Evolutionary conservation across 2,888 invertebrate genomes (phyloP), one percentile per base, ranked within the genome.

Genomic region (Euspilapteryx auroguttella): DNA sequence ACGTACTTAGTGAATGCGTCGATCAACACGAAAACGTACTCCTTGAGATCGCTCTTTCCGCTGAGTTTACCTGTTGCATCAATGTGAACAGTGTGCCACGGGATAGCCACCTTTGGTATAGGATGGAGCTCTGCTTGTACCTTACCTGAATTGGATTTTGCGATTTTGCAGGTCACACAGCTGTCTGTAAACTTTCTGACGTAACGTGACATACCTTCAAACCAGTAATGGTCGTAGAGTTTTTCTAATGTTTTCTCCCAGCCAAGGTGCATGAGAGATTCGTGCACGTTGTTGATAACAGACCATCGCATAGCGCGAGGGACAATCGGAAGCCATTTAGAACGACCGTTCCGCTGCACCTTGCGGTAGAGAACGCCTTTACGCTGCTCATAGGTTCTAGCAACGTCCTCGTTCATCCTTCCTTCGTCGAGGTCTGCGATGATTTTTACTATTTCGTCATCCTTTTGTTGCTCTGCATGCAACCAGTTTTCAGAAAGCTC

Each of bases 181-280:
- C 38, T 42, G 1, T 49, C 46, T 0, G 47, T 41, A 28, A 51
- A 55, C 29, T 45, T 47, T 21, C 42, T 29, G 1, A 53, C 48
- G 21, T 36, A 45, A 14, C 37, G 39, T 0, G 40, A 4, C 46
- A 51, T 50, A 2, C 35, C 23, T 0, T 31, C 32, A 25, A 52
- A 53, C 50, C 50, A 53, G 21, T 47, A 49, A 10, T 34, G 28
- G 3, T 47, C 34, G 14, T 44, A 46, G 0, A 39, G n/a, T 28
- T 47, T 41, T 10, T 42, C 37, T 2, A 40, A 22, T 0, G 44
- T 41, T 21, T 46, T 46, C 1, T 44, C 37, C 31, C 33, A 39
- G 2, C 44, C 43, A 1, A 45, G 24, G 21, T 49, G 46, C 12
- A 39, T 24, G 1, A 47, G 6, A 1, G 34, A 22, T 1, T 40